Evolutionary conservation across 2,888 invertebrate species (phyloP).

Genomic region (Oxycera nigricornis): DNA sequence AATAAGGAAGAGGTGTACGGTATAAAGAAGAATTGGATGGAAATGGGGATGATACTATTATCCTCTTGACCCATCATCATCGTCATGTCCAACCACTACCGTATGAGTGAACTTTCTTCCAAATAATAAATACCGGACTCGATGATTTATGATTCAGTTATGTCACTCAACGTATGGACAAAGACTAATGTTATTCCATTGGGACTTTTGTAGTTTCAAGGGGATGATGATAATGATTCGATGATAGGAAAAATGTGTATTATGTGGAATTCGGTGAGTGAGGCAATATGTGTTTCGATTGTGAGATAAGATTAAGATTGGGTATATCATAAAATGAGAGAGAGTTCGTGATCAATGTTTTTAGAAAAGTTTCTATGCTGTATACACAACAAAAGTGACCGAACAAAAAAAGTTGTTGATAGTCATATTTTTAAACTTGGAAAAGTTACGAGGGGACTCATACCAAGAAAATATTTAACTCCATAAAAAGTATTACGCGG

Average conservation of each 20-base stretch:
- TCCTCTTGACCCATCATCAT: constrained; percentile 24
- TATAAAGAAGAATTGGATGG: neutral
- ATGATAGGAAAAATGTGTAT: constrained; percentile 5
- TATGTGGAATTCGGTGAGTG: too few species aligned
- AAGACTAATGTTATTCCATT: constrained; percentile 45
- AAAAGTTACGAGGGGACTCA: too few species aligned
- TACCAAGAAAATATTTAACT: too few species aligned
- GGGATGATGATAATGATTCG: constrained; percentile 23
- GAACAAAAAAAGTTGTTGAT: too few species aligned
- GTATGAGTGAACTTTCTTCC: constrained; percentile 38
- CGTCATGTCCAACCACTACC: constrained; percentile 11
- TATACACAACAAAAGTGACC: too few species aligned
- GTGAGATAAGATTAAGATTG: too few species aligned
- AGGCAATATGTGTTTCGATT: too few species aligned
- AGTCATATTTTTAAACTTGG: too few species aligned
- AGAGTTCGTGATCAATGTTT: too few species aligned
- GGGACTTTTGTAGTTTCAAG: constrained; percentile 12
- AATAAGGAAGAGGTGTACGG: constrained; percentile 22
- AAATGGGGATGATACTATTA: neutral
- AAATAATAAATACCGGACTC: constrained; percentile 47
- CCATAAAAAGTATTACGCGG: too few species aligned
- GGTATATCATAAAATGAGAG: too few species aligned
- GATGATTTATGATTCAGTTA: constrained; percentile 47
- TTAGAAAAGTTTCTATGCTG: too few species aligned
- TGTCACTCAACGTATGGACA: constrained; percentile 47